Conservation (phyloP, 2,888 invertebrate genomes). For the Chesias legatella region DNA sequence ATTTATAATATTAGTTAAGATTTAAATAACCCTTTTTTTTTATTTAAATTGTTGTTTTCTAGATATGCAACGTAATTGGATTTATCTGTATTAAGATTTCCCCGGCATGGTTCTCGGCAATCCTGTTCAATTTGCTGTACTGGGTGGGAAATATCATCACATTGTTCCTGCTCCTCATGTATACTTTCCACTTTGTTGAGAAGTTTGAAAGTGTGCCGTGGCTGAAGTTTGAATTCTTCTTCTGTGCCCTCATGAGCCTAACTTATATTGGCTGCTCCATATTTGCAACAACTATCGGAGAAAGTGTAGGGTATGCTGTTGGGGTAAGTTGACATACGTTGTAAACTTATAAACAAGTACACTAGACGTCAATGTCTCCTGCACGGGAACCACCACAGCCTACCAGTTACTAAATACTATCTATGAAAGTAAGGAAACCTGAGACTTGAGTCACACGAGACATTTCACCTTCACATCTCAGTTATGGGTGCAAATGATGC, state of each 20-base stretch:
- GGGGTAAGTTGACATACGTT: constrained; percentile 84
- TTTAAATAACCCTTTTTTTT: no score
- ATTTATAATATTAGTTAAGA: no score
- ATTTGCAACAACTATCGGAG: constrained; percentile 82
- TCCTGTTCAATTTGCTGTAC: constrained; percentile 88
- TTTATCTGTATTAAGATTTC: constrained; percentile 90
- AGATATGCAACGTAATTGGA: constrained; percentile 86
- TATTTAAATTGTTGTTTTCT: constrained; percentile 30
- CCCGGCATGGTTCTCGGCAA: constrained; percentile 81
- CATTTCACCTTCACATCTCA: no score
- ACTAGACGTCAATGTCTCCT: no score
- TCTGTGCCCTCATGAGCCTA: constrained; percentile 84
- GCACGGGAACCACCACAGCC: no score
- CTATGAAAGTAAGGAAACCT: no score
- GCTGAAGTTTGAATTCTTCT: constrained; percentile 89
- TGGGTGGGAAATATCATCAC: constrained; percentile 91
- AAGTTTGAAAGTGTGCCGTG: constrained; percentile 90
- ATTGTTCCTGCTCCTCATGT: constrained; percentile 85
- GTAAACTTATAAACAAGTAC: no score
- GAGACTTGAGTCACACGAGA: no score
- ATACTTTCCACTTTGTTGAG: constrained; percentile 91
- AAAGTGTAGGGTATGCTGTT: constrained; percentile 83
- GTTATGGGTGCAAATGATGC: no score
- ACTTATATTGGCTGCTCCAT: constrained; percentile 88
- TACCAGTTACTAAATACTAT: no score